Evolutionary conservation across 2,888 invertebrate genomes (phyloP).

Genomic region (Hypsopygia costalis): DNA sequence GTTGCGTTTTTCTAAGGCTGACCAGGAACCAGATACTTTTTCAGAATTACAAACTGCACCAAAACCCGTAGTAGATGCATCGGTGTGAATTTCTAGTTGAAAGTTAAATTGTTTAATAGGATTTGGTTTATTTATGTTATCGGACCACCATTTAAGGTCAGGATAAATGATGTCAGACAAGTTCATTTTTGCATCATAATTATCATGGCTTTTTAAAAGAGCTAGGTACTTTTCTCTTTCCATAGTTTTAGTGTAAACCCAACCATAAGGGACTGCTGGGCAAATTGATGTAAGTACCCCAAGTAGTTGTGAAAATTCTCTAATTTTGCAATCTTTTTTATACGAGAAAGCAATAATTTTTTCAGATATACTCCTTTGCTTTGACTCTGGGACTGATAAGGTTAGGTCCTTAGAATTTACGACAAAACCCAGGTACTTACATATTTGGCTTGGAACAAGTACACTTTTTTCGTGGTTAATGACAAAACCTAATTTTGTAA

Average conservation of each 20-base stretch:
- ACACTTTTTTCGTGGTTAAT: slow-evolving; percentile 4
- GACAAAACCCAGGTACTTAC: slow-evolving; percentile 6
- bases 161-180: no score
- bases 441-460: not conserved
- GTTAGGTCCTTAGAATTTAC: not conserved
- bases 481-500: slow-evolving; percentile 8
- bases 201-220: not conserved
- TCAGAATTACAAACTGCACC: slow-evolving; percentile 11
- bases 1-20: not conserved
- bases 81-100: slow-evolving; percentile 12
- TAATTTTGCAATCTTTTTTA: slow-evolving; percentile 1
- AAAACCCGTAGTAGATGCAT: slow-evolving; percentile 16
- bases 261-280: slow-evolving; percentile 3
- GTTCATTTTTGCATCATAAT: slow-evolving; percentile 3
- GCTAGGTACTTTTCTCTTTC: slow-evolving; percentile 2
- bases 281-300: slow-evolving; percentile 7
- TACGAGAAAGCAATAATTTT: not conserved
- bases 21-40: slow-evolving; percentile 9
- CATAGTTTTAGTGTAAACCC: slow-evolving; percentile 1
- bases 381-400: slow-evolving; percentile 2
- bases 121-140: not conserved
- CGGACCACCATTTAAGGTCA: not conserved
- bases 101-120: not conserved
- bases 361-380: slow-evolving; percentile 1
- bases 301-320: slow-evolving; percentile 5